phyloP scores from a whole-genome alignment of 2,888 invertebrate genomes.

The Charanyca ferruginea region DNA sequence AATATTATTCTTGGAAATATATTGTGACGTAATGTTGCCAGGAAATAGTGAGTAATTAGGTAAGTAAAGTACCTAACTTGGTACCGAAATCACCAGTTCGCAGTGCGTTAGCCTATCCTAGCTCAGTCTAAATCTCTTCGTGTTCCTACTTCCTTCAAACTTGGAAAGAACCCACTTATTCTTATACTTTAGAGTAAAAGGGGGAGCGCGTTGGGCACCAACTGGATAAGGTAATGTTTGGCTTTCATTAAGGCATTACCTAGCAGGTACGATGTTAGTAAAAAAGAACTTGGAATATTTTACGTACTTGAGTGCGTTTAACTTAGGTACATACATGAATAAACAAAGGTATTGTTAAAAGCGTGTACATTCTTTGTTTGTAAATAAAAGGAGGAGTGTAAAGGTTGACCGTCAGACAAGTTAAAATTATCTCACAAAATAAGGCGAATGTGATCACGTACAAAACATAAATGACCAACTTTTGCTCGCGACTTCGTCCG shows the following conservation, averaged over 20 bases:
- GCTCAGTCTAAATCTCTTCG: not conserved
- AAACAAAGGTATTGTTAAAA: not conserved
- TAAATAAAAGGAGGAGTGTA: not conserved
- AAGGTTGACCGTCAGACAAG: not conserved
- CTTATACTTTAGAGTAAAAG: not conserved
- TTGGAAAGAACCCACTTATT: not conserved
- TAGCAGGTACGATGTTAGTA: not conserved
- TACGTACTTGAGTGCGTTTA: not conserved
- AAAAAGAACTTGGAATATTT: not conserved
- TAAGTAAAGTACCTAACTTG: no score
- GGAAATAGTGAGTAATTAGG: not conserved
- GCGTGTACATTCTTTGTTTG: not conserved
- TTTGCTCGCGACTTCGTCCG: no score
- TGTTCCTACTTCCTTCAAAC: not conserved
- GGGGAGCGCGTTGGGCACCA: no score
- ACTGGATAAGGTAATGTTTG: no score
- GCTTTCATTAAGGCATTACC: not conserved
- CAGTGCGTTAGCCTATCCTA: no score
- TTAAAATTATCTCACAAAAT: not conserved
- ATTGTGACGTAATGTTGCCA: not conserved
- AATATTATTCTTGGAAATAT: not conserved
- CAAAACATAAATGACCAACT: not conserved
- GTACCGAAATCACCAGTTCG: not conserved
- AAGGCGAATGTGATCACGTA: not conserved
- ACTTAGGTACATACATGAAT: not conserved